Evolutionary conservation across 2,113 vertebrate genomes (phyloP).

Genomic region (Coregonus clupeaformis): DNA sequence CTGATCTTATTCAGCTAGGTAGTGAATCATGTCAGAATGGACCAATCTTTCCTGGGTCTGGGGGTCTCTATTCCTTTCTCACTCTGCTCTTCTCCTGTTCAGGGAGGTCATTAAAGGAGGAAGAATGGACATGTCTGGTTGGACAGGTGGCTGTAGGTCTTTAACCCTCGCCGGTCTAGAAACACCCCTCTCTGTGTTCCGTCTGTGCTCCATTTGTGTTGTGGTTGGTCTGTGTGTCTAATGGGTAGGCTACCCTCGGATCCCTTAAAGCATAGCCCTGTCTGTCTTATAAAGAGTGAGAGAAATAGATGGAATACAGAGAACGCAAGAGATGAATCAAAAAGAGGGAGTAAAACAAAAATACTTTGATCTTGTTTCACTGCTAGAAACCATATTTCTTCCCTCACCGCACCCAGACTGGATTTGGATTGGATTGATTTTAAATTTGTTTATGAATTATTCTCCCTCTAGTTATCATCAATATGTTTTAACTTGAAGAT

Average conservation of each 20-base stretch:
- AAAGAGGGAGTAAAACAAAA: not conserved
- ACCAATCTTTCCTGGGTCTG: not conserved
- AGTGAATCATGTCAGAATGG: not conserved
- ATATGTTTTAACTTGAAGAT: not conserved
- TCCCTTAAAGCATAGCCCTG: not conserved
- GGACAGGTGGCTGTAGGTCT: not conserved
- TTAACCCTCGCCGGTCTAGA: not conserved
- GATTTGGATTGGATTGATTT: not conserved
- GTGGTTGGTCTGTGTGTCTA: not conserved
- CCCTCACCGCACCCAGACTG: not conserved
- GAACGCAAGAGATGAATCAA: not conserved
- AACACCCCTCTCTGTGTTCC: not conserved
- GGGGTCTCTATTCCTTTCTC: not conserved
- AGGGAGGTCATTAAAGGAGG: not conserved
- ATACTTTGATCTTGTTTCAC: no score
- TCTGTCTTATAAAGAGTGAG: not conserved
- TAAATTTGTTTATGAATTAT: not conserved
- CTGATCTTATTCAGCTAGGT: not conserved
- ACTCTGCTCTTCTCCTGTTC: not conserved
- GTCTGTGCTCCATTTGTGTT: slow-evolving; percentile 44
- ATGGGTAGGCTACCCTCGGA: not conserved
- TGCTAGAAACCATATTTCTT: not conserved
- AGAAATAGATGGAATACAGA: no score
- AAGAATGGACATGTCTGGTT: not conserved
- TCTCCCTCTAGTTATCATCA: not conserved